Evolutionary conservation across 2,113 vertebrate species (phyloP), one percentile per base, ranked within the genome.

Genomic region (Ascaphus truei): DNA sequence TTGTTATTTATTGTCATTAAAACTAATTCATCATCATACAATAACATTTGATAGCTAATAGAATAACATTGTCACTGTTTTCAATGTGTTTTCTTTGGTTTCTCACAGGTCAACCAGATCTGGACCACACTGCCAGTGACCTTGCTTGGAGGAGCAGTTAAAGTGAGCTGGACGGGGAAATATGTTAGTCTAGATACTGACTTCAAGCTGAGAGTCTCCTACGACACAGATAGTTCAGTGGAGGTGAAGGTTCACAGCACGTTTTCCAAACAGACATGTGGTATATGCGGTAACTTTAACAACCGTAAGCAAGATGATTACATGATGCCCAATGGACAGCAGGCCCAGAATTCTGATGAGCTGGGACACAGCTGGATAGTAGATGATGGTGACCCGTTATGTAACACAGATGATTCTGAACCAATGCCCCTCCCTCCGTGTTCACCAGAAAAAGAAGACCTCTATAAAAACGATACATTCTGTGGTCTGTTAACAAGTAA

Each of bases 261-360:
- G 2, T 90, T 85, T 68, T 85, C 83, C 1, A 20, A 76, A 52
- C 64, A 80, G 53, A 76, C 85, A 11, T 91, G 90, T 20, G 90
- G 91, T 57, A 78, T 91, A 59, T 92, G 90, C 50, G 88, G 89
- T 20, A 91, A 90, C 76, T 91, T 84, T 25, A 91, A 90, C 73
- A 51, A 73, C 15, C 5, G 63, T 13, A 71, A 16, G 43, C 62
- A 43, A 15, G 88, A 91, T 62, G 88, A 92, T 66, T 74, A 80
- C 53, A 76, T 7, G 15, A 77, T 53, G 51, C 58, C 76, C 0
- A 73, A 80, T 39, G 78, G 74, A 5, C 63, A 68, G 26, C 55
- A 33, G 20, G 73, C 80, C 10, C 9, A 29, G 10, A 53, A 69
- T 15, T 30, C 61, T 3, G 71, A 72, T 25, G 74, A 62, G 13